These are phyloP conservation scores for Rhopalosiphum maidis DNA, from an alignment of 1,140 invertebrate species.

Conservation along the genomic window DNA sequence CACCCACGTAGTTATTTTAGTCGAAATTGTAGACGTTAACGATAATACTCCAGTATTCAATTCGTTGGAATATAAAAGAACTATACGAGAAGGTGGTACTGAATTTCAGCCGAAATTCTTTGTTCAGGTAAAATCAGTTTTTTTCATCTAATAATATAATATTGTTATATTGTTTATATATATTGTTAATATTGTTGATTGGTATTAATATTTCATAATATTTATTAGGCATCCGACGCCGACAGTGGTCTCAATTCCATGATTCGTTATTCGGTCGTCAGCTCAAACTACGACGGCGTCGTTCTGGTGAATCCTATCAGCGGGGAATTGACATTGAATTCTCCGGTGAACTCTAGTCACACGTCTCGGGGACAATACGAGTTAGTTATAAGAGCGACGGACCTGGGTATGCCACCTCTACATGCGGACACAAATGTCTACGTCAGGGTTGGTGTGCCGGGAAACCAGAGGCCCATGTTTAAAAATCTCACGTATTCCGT, in stretches of 20 bases:
- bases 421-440: constrained; percentile 71
- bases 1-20: constrained; percentile 71
- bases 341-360: constrained; percentile 72
- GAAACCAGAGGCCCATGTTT: constrained; percentile 79
- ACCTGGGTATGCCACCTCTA: constrained; percentile 70
- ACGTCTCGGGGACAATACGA: constrained; percentile 78
- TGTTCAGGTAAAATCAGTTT: constrained; percentile 64
- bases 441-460: constrained; percentile 76
- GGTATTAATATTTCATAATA: background rate
- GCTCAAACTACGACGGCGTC: constrained; percentile 70
- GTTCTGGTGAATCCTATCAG: constrained; percentile 69
- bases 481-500: constrained; percentile 76
- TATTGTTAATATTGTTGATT: background rate
- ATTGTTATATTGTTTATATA: too few species aligned
- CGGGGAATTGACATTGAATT: constrained; percentile 73
- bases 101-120: constrained; percentile 79
- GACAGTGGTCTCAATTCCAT: constrained; percentile 77
- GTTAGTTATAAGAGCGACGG: constrained; percentile 73
- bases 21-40: constrained; percentile 80
- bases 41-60: constrained; percentile 84
- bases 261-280: constrained; percentile 72
- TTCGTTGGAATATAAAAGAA: constrained; percentile 74
- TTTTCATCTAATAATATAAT: background rate
- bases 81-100: constrained; percentile 74
- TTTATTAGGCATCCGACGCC: constrained; percentile 70